These are phyloP conservation scores for Xylocampa areola DNA, from an alignment of 2,888 invertebrate genomes.

Conservation along the genomic window DNA sequence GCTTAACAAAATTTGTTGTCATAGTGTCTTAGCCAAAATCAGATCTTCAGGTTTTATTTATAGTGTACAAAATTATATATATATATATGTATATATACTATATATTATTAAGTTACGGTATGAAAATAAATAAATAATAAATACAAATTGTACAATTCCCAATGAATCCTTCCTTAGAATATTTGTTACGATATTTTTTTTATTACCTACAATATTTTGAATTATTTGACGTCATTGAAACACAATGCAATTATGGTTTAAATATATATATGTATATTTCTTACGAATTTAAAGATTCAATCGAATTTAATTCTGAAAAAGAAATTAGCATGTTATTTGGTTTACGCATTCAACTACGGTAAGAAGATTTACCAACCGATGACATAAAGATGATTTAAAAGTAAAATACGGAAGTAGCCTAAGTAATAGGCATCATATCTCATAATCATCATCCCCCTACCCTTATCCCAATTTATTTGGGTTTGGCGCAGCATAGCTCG, in stretches of 20 bases:
- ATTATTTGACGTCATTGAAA: constrained; percentile 3
- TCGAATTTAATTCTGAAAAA: constrained; percentile 7
- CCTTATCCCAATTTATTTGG: no score
- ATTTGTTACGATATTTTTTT: no score
- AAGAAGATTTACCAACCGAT: neutral
- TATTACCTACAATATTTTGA: neutral
- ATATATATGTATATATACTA: no score
- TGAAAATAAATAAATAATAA: constrained; percentile 32
- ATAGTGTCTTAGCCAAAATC: neutral
- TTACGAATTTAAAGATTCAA: neutral
- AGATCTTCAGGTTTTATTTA: no score
- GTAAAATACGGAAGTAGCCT: no score
- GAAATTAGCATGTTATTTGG: neutral
- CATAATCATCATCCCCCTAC: no score
- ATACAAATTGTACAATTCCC: constrained; percentile 10
- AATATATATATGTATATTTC: no score
- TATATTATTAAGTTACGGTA: neutral
- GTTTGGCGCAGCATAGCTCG: no score
- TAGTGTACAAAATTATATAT: no score
- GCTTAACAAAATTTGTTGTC: neutral
- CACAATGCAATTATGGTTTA: constrained; percentile 13
- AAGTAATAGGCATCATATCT: no score
- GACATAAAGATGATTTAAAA: neutral
- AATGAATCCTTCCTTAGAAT: constrained; percentile 2
- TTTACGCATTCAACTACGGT: constrained; percentile 14